These are phyloP conservation scores for Lottia gigantea DNA, from an alignment of 2,888 invertebrate genomes.

Conservation along the genomic window DNA sequence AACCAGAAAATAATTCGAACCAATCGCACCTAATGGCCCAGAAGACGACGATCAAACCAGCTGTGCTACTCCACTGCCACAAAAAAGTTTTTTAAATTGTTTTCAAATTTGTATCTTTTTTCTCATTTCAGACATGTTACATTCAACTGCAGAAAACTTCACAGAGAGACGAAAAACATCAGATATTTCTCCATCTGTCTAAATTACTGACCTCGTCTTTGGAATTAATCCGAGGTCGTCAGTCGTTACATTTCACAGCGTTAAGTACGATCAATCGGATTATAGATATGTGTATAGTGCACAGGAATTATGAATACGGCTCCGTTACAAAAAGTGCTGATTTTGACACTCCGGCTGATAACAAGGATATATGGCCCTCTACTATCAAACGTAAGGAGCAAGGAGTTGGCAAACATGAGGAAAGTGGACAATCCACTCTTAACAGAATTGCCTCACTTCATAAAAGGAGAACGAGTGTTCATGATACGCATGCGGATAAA, in stretches of 20 bases:
- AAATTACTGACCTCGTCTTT: conserved; percentile 72
- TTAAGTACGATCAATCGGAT: conserved; percentile 73
- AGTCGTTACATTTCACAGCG: conserved; percentile 74
- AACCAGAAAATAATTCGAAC: no score
- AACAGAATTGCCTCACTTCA: conserved; percentile 36
- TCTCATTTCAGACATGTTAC: conserved; percentile 51
- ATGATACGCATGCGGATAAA: conserved; percentile 17
- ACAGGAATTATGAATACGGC: conserved; percentile 66
- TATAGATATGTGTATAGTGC: conserved; percentile 72
- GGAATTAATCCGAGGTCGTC: conserved; percentile 73
- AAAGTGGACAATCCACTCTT: conserved; percentile 24
- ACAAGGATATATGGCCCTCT: conserved; percentile 8
- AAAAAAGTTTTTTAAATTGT: not conserved
- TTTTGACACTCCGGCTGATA: conserved; percentile 22
- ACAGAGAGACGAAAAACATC: conserved; percentile 51
- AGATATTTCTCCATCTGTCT: conserved; percentile 69
- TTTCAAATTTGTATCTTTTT: not conserved
- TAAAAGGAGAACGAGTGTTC: conserved; percentile 32
- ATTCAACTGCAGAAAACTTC: conserved; percentile 49
- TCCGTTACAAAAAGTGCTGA: conserved; percentile 32
- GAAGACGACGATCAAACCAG: no score
- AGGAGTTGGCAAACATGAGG: conserved; percentile 8
- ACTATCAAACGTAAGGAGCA: conserved; percentile 16
- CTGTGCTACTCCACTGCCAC: no score
- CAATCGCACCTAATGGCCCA: no score